These are phyloP conservation scores for Hypomesus transpacificus DNA, from an alignment of 2,113 vertebrate genomes.

Conservation along the genomic window DNA sequence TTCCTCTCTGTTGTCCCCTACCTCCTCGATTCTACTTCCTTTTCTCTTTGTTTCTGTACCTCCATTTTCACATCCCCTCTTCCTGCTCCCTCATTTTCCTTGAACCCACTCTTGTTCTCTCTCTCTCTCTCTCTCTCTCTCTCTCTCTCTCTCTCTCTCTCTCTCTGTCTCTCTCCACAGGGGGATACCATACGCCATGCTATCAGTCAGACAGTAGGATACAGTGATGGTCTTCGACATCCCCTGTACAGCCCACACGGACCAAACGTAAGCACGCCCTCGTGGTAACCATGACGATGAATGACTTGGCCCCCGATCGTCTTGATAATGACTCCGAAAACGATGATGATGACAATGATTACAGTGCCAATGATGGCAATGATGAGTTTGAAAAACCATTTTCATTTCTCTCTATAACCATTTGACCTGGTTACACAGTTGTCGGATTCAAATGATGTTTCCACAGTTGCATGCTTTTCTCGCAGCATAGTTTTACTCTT, in stretches of 20 bases:
- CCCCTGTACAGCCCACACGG: conserved; percentile 87
- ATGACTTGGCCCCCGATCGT: neutral
- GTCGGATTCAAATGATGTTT: neutral
- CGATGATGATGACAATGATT: neutral
- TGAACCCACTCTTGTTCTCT: neutral
- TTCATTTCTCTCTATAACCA: neutral
- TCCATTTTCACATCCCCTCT: conserved; percentile 3
- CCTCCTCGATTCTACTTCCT: neutral
- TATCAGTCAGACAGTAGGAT: conserved; percentile 91
- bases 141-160: neutral
- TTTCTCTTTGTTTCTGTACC: neutral
- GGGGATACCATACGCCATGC: conserved; percentile 90
- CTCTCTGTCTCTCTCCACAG: conserved; percentile 65
- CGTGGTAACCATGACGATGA: neutral
- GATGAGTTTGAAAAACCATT: conserved; percentile 1
- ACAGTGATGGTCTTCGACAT: conserved; percentile 86
- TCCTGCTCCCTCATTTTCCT: too few relatives aligned
- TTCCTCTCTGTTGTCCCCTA: neutral
- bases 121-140: neutral
- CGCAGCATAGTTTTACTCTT: neutral
- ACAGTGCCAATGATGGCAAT: neutral
- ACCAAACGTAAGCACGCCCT: conserved; percentile 78
- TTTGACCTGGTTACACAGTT: neutral
- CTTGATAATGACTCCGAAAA: neutral
- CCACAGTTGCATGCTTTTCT: neutral